These are phyloP conservation scores for Drosophila lacicola DNA, from an alignment of 2,888 invertebrate genomes.

Conservation along the genomic window DNA sequence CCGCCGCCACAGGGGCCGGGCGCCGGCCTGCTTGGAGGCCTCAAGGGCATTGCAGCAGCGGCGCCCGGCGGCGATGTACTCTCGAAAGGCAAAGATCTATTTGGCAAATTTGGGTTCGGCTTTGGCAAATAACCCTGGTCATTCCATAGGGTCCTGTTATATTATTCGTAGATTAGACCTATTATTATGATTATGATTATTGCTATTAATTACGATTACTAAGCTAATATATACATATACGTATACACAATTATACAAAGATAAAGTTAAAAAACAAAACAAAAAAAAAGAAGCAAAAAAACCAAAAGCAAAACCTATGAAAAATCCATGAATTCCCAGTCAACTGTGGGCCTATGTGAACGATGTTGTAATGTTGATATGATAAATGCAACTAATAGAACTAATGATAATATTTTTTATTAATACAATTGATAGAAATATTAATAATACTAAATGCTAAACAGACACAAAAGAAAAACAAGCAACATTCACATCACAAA, in stretches of 20 bases:
- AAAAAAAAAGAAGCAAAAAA: constrained; percentile 3
- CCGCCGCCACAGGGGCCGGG: constrained; percentile 86
- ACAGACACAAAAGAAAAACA: constrained; percentile 18
- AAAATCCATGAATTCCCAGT: constrained; percentile 15
- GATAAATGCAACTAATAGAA: constrained; percentile 70
- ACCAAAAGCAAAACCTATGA: constrained; percentile 10
- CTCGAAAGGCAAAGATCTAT: constrained; percentile 96
- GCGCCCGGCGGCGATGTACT: constrained; percentile 94
- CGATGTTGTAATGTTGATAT: constrained; percentile 58
- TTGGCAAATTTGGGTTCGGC: constrained; percentile 93
- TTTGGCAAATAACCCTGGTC: constrained; percentile 89
- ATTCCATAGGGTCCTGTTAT: constrained; percentile 83
- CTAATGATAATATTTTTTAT: constrained; percentile 81
- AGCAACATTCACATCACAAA: constrained; percentile 22
- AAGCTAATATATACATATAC: constrained; percentile 59
- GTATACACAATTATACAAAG: constrained; percentile 44
- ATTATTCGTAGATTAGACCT: constrained; percentile 82
- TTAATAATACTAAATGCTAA: constrained; percentile 45
- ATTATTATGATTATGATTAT: constrained; percentile 75
- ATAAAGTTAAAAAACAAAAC: constrained; percentile 26
- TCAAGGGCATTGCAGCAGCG: constrained; percentile 95
- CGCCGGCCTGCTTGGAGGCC: constrained; percentile 96
- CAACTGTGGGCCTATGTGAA: constrained; percentile 31
- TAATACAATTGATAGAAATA: constrained; percentile 82
- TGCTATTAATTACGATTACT: constrained; percentile 75